Evolutionary conservation across 1,140 invertebrate genomes (phyloP), one percentile per base, ranked within the genome.

Genomic region (Cydia fagiglandana): DNA sequence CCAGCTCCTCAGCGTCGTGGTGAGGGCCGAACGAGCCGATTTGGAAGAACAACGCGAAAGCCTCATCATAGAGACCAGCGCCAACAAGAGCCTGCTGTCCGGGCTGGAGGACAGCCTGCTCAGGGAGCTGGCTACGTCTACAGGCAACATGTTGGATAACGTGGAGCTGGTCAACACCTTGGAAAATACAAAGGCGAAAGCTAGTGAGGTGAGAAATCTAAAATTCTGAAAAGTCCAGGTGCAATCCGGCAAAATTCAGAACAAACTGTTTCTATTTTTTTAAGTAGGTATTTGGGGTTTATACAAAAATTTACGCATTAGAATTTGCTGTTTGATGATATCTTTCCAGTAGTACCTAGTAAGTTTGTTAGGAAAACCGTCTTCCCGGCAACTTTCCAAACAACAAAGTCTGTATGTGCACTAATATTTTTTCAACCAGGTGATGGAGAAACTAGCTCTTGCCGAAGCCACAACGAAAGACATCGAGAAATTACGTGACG

Each of bases 111-210:
- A 98, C 83, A 96, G 96, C 0, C 89, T 98, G 41, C 92, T 99
- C 0, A 88, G 95, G 38, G 97, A 98, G 87, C 92, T 98, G 76
- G 95, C 97, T 0, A 96, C 95, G 0, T 97, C 97, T 0, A 95
- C 96, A 6, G 97, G 97, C 20, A 98, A 98, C 89, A 98, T 98
- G 96, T 89, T 98, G 80, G 97, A 98, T 84, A 98, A 99, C 83
- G 94, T 96, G 0, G 97, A 98, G 78, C 92, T 98, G 0, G 95
- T 99, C 4, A 93, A 95, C 76, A 98, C 97, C 0, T 90, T 98
- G n/a, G 97, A 98, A 81, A 97, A 97, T 76, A 97, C 97, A 1
- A 98, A 98, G 90, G 94, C 94, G 0, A 98, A 97, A 84, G 97
- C 97, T 10, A 93, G 91, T 64, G 96, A 98, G 86, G 96, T 96